These are phyloP conservation scores for Caenorhabditis afra DNA, from an alignment of 2,888 invertebrate species.

Conservation along the genomic window DNA sequence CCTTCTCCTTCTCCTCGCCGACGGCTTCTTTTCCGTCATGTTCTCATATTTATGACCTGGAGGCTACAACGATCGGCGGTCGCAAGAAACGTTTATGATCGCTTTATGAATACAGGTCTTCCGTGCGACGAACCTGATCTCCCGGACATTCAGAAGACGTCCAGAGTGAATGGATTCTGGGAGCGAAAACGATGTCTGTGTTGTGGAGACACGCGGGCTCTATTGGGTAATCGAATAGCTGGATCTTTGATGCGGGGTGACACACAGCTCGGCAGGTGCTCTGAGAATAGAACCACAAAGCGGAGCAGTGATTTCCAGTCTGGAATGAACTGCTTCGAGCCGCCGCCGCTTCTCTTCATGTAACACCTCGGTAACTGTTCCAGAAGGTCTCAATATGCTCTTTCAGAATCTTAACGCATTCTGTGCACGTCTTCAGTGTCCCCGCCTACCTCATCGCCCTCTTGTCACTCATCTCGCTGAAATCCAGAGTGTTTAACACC, in stretches of 20 bases:
- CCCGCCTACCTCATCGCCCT: slow-evolving; percentile 17
- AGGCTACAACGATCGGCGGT: slow-evolving; percentile 38
- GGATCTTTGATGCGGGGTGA: too few relatives aligned
- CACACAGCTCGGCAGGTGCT: too few relatives aligned
- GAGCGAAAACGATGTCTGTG: too few relatives aligned
- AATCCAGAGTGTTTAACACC: slow-evolving; percentile 20
- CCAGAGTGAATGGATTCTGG: too few relatives aligned
- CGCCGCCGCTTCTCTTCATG: slow-evolving; percentile 5
- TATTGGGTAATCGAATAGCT: too few relatives aligned
- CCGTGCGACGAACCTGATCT: slow-evolving; percentile 27
- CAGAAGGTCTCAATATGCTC: too few relatives aligned
- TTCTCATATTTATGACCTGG: slow-evolving; percentile 32
- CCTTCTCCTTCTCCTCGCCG: slow-evolving; percentile 15
- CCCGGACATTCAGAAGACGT: too few relatives aligned
- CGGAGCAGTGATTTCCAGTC: too few relatives aligned
- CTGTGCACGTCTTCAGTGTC: slow-evolving; percentile 6
- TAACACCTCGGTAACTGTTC: neutral
- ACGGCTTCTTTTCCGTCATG: too few relatives aligned
- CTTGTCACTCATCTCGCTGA: slow-evolving; percentile 9
- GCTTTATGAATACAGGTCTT: slow-evolving; percentile 23
- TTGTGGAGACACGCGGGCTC: too few relatives aligned
- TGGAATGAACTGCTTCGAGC: slow-evolving; percentile 19
- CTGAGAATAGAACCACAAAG: too few relatives aligned
- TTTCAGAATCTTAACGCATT: slow-evolving; percentile 1
- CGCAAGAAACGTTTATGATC: slow-evolving; percentile 44